Evolutionary conservation across 2,888 invertebrate genomes (phyloP), one percentile per base, ranked within the genome.

Genomic region (Diaperis boleti): DNA sequence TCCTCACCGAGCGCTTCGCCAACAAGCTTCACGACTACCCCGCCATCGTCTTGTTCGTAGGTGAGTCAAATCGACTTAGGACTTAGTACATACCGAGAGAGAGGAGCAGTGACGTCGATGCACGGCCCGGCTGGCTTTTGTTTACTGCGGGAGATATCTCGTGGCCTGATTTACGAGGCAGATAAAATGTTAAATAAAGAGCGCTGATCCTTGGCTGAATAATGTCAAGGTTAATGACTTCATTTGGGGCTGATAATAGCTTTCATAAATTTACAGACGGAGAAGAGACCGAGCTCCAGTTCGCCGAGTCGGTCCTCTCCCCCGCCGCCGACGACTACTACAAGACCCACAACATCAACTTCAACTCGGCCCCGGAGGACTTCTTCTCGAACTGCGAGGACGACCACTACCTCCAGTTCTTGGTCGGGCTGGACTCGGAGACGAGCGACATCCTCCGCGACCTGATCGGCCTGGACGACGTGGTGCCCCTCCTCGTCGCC

Each of bases 11-110:
- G 72, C 87, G 90, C 72, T 89, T 89, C 47, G 87, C 92, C 5
- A 84, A 89, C 13, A 89, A 89, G 72, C 85, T 95, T 75, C 91
- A 92, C 71, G 90, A 92, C 64, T 89, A 89, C 67, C 91, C 94
- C 0, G 92, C 93, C 8, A 86, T 94, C 37, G 89, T 95, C 14
- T 83, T 94, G 7, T 94, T 95, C 76, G 88, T 93, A 39, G 93
- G 94, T 92, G 81, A 83, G 84, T 78, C 22, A 6, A 54, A 6
- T 50, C 31, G 18, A 20, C 39, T 52, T 49, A 49, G 35, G n/a
- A n/a, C n/a, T n/a, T n/a, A n/a, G n/a, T n/a, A n/a, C n/a, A n/a
- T n/a, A n/a, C n/a, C n/a, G n/a, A n/a, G n/a, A n/a, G n/a, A 5
- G 26, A 26, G 2, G 26, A 26, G n/a, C 26, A 20, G n/a, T n/a